phyloP scores from a whole-genome alignment of 2,797 vertebrate species.

The Balearica regulorum region DNA sequence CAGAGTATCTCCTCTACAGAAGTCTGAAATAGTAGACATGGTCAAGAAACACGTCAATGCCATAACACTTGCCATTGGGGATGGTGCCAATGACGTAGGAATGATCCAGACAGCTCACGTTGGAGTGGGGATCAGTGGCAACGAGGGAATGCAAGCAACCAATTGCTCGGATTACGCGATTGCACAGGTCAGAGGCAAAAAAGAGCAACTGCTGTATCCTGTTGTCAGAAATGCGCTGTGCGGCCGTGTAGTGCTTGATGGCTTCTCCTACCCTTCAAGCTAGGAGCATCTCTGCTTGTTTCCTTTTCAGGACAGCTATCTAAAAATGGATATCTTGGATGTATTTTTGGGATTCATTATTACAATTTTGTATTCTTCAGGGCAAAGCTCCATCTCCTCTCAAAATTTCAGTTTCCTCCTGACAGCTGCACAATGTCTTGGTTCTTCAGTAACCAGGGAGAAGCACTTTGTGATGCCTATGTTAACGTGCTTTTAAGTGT shows the following conservation, averaged over 20 bases:
- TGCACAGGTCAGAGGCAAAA: constrained; percentile 85
- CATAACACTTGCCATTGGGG: constrained; percentile 97
- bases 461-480: neutral
- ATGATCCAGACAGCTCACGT: constrained; percentile 99
- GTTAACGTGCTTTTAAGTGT: neutral
- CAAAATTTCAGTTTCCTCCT: neutral
- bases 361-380: neutral
- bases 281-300: neutral
- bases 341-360: neutral
- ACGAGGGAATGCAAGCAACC: constrained; percentile 98
- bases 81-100: constrained; percentile 97
- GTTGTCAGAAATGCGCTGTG: neutral
- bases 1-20: constrained; percentile 97
- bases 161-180: constrained; percentile 99
- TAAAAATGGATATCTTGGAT: neutral
- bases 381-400: neutral
- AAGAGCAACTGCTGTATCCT: neutral
- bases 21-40: constrained; percentile 98
- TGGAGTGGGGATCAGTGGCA: constrained; percentile 96
- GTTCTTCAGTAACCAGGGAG: neutral
- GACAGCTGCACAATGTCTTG: neutral
- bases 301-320: neutral
- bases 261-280: neutral
- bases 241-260: neutral
- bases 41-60: constrained; percentile 98